A percentile compares a stretch with the other conserved stretches of the same genome.
phyloP scores from a whole-genome alignment of 2,113 vertebrate species.

The Limanda limanda region DNA sequence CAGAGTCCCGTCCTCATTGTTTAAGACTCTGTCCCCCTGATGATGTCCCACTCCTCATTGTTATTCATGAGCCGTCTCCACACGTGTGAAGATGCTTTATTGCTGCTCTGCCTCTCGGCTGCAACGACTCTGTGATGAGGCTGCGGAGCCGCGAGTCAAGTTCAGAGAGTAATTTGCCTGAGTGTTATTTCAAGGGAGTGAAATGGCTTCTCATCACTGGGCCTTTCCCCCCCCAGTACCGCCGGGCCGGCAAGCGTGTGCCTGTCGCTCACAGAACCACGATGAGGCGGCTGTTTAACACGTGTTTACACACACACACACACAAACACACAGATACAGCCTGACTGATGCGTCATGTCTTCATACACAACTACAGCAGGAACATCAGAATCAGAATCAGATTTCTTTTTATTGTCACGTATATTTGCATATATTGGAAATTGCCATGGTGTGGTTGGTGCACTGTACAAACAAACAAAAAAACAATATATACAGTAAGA shows the following conservation, averaged over 20 bases:
- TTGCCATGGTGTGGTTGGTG: no score
- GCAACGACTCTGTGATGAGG: slow-evolving; percentile 73
- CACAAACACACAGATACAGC: slow-evolving; percentile 13
- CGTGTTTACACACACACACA: not conserved
- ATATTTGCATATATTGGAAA: no score
- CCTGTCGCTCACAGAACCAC: not conserved
- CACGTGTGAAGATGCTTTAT: slow-evolving; percentile 64
- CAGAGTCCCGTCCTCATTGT: slow-evolving; percentile 48
- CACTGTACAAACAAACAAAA: no score
- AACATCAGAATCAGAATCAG: no score
- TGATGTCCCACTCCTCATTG: slow-evolving; percentile 64
- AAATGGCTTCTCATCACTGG: slow-evolving; percentile 67
- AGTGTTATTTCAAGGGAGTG: slow-evolving; percentile 70
- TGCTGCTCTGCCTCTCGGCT: slow-evolving; percentile 65
- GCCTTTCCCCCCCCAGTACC: slow-evolving; percentile 51
- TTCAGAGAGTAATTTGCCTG: slow-evolving; percentile 71
- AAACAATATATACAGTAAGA: no score
- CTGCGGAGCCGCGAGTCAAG: slow-evolving; percentile 68
- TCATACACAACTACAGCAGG: no score
- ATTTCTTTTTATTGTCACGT: no score
- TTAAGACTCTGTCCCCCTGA: slow-evolving; percentile 62
- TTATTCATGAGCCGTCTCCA: slow-evolving; percentile 71
- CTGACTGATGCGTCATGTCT: no score
- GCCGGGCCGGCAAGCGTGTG: slow-evolving; percentile 10
- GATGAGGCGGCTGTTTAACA: not conserved